Conservation (phyloP, 2,797 vertebrate species). For the Astyanax mexicanus region DNA sequence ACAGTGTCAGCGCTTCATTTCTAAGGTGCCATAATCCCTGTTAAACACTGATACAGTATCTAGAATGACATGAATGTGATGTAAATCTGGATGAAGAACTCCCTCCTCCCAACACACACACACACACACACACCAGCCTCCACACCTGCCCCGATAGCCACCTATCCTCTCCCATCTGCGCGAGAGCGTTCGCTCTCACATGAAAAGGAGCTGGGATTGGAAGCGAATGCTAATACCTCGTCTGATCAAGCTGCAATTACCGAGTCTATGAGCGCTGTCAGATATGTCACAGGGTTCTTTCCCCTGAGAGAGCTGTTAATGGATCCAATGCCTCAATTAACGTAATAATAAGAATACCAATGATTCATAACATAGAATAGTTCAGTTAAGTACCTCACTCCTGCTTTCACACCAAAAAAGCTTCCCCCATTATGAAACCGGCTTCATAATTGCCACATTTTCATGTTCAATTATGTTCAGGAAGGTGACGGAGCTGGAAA, state of each 20-base stretch:
- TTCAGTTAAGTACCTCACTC: conserved; percentile 54
- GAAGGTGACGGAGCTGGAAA: conserved; percentile 39
- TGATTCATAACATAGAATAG: conserved; percentile 58
- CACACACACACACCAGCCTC: neutral
- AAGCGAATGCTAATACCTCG: conserved; percentile 36
- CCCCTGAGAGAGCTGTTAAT: conserved; percentile 58
- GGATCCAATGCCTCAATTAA: conserved; percentile 57
- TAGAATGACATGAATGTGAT: no score
- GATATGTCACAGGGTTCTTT: conserved; percentile 49
- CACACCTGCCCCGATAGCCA: neutral
- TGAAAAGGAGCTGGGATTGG: conserved; percentile 41
- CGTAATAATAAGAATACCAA: conserved; percentile 57
- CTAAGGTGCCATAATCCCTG: neutral
- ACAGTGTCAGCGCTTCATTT: neutral
- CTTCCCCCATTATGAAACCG: conserved; percentile 48
- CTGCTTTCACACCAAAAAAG: conserved; percentile 50
- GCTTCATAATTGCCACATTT: conserved; percentile 58
- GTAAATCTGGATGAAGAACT: no score
- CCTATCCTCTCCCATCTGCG: neutral
- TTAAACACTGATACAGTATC: conserved; percentile 23
- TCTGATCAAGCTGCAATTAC: conserved; percentile 57
- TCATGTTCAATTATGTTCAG: conserved; percentile 53
- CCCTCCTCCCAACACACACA: no score
- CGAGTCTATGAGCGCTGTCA: conserved; percentile 54
- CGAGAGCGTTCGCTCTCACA: conserved; percentile 23